These are phyloP conservation scores for Abrostola tripartita DNA, from an alignment of 2,888 invertebrate genomes.

Conservation along the genomic window DNA sequence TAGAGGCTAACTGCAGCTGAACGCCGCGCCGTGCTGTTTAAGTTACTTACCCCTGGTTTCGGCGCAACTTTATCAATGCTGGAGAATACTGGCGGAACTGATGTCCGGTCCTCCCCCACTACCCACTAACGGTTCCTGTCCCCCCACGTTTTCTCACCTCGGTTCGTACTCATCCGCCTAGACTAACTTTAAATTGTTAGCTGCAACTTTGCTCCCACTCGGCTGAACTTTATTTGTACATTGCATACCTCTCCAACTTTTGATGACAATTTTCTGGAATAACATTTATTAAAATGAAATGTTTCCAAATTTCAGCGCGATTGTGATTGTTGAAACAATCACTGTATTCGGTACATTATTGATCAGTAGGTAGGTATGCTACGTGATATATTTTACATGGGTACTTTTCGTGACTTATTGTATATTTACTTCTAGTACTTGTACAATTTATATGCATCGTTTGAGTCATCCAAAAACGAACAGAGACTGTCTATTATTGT, in stretches of 20 bases:
- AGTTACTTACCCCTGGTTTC: slow-evolving; percentile 70
- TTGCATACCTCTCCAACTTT: slow-evolving; percentile 70
- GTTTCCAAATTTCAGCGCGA: slow-evolving; percentile 36
- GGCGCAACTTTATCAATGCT: slow-evolving; percentile 73
- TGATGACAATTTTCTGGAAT: slow-evolving; percentile 67
- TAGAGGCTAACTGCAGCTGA: slow-evolving; percentile 61
- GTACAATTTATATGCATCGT: too few relatives aligned
- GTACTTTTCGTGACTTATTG: too few relatives aligned
- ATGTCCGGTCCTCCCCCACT: slow-evolving; percentile 60
- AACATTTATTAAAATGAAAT: slow-evolving; percentile 56
- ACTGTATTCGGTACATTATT: slow-evolving; percentile 6
- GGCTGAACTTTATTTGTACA: slow-evolving; percentile 79
- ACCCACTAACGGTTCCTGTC: slow-evolving; percentile 51
- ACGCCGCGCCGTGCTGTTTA: slow-evolving; percentile 57
- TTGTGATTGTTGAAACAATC: slow-evolving; percentile 24
- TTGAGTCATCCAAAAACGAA: too few relatives aligned
- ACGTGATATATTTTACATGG: too few relatives aligned
- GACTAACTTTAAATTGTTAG: slow-evolving; percentile 85
- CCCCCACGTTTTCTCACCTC: slow-evolving; percentile 78
- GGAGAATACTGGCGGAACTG: slow-evolving; percentile 62
- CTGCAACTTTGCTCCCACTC: slow-evolving; percentile 78
- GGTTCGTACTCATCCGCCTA: slow-evolving; percentile 69
- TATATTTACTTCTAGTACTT: too few relatives aligned
- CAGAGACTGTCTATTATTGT: too few relatives aligned
- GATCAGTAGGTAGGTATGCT: not conserved